These are phyloP conservation scores for Stratiomys singularior DNA, from an alignment of 2,888 invertebrate genomes.

Conservation along the genomic window DNA sequence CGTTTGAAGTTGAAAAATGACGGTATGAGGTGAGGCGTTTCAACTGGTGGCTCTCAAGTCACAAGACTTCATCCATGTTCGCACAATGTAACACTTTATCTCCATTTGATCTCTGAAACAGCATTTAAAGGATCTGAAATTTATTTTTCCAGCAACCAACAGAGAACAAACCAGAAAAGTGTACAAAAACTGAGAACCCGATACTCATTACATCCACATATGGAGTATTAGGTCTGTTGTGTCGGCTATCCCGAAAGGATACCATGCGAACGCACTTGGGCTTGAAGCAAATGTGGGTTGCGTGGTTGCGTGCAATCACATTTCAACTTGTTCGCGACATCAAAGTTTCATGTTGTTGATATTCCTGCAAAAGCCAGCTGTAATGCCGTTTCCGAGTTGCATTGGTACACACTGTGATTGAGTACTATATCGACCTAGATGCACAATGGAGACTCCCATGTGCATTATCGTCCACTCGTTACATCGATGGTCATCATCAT, in stretches of 20 bases:
- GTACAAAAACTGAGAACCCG: neutral
- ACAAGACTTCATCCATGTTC: no score
- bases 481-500: slow-evolving; percentile 33
- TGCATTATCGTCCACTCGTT: slow-evolving; percentile 17
- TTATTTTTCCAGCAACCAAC: no score
- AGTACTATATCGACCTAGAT: slow-evolving; percentile 11
- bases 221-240: neutral
- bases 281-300: neutral
- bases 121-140: no score
- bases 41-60: no score
- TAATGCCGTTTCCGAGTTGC: slow-evolving; percentile 19
- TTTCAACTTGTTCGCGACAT: slow-evolving; percentile 23
- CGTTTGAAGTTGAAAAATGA: slow-evolving; percentile 20
- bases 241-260: neutral
- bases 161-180: no score
- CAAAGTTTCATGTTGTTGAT: slow-evolving; percentile 18
- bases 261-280: neutral
- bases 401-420: slow-evolving; percentile 34
- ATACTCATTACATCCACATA: neutral
- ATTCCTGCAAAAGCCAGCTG: slow-evolving; percentile 15
- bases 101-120: no score
- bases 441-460: neutral
- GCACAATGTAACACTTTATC: no score
- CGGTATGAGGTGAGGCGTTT: neutral
- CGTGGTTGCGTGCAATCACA: neutral